Evolutionary conservation across 1,140 invertebrate species (phyloP), one percentile per base, ranked within the genome.

Genomic region (Drosophila equinoxialis): DNA sequence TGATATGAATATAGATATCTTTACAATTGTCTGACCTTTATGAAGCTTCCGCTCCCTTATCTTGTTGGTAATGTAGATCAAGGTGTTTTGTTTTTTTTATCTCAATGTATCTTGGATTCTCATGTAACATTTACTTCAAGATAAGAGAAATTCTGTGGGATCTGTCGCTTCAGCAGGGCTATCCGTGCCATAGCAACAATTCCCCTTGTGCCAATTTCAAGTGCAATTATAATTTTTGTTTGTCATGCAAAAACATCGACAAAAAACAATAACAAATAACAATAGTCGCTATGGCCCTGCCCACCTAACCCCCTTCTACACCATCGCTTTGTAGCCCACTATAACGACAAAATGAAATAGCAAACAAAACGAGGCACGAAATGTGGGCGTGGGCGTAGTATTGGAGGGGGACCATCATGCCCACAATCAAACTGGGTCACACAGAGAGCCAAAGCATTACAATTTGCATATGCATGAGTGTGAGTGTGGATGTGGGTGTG

Each of bases 221-320:
- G 83, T 86, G 83, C 83, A 86, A 86, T 86, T 86, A 82, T 86
- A 86, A 86, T 86, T 86, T 82, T 87, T 87, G 83, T 83, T 86
- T 86, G 83, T 86, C 83, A 86, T 86, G 83, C 83, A 79, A 87
- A 77, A 74, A 82, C 70, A 85, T 64, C 70, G 77, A 74, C 62
- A 79, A 81, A 51, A 41, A 78, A 71, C 66, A 79, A 86, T 61
- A 84, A 84, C 57, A 78, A 78, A 78, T 63, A 64, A 78, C 69
- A 78, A 77, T 72, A 54, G 45, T 42, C 14, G 20, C 23, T 55
- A 37, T 13, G 74, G 45, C 30, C 6, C 30, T 5, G 30, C 66
- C 51, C 45, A 59, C 42, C 63, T 37, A 39, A 17, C 17, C 45
- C 7, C 17, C n/a, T 51, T 2, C 20, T 6, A 1, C 45, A 11